These are phyloP conservation scores for Pollenia amentaria DNA, from an alignment of 2,888 invertebrate species.

Conservation along the genomic window DNA sequence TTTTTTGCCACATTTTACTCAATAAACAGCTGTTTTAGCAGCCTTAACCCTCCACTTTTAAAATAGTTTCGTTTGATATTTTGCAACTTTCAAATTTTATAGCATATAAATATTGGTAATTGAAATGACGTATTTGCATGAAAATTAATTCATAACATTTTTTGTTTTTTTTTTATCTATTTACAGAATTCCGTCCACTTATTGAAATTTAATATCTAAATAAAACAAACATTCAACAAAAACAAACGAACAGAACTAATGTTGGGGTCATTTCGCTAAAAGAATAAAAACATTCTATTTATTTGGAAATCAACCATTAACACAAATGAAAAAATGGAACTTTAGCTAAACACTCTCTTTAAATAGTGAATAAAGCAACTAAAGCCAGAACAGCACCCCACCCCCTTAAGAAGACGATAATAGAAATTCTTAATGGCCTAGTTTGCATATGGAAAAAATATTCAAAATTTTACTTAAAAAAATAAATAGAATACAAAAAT, in stretches of 20 bases:
- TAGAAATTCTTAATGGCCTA: constrained; percentile 57
- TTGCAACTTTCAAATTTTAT: too few relatives aligned
- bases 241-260: constrained; percentile 28
- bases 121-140: not conserved
- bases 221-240: constrained; percentile 29
- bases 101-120: too few relatives aligned
- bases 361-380: not conserved
- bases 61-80: too few relatives aligned
- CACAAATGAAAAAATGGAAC: constrained; percentile 55
- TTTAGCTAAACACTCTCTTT: constrained; percentile 40
- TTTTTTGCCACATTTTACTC: too few relatives aligned
- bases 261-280: constrained; percentile 46
- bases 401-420: constrained; percentile 22
- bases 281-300: constrained; percentile 14
- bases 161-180: constrained; percentile 13
- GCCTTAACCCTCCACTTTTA: too few relatives aligned
- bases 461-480: constrained; percentile 53
- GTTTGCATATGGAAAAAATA: constrained; percentile 68
- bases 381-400: constrained; percentile 13
- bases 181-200: constrained; percentile 73
- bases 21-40: too few relatives aligned
- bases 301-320: constrained; percentile 15
- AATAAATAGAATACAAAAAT: constrained; percentile 46
- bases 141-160: not conserved
- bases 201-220: constrained; percentile 68